Evolutionary conservation across 2,797 vertebrate genomes (phyloP), one percentile per base, ranked within the genome.

Genomic region (Telmatherina bonti): DNA sequence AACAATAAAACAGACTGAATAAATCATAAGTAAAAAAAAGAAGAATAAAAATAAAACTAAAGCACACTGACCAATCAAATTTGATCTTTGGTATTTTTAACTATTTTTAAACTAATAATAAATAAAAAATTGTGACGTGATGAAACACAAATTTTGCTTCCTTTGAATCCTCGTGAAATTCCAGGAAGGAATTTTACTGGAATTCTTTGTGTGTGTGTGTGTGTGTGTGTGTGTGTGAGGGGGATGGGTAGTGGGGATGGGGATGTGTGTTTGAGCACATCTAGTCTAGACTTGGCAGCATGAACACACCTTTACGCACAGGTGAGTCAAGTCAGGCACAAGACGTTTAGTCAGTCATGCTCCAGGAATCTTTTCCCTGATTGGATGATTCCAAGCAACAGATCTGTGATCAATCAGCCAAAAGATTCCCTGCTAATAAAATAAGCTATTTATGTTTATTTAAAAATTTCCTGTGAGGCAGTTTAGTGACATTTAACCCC

Each of bases 301-400:
- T 82, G 76, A 89, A 45, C 30, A 22, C 43, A 54, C 29, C 49
- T 56, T 92, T 79, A 89, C 68, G 89, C 91, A 87, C 69, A 79
- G 78, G 66, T 87, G 83, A 90, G 63, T 86, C 77, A 89, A 52
- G 33, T 62, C 61, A 85, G 70, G 84, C 30, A 64, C 58, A 55
- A 20, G 0, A 12, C 7, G 7, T 8, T 18, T 64, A 70, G 35
- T 60, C 67, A 26, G 22, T 49, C 52, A 31, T n/a, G 27, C 49
- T 7, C 41, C 7, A 15, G 9, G 35, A 36, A 36, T 36, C 11
- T 36, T 15, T 36, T 36, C 12, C 35, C 2, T 15, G 35, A 36
- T 5, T 36, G 11, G 12, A 11, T 36, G 4, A 31, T 31, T 31
- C 30, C 7, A 4, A 15, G 35, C 12, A 36, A 18, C n/a, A 33